A percentile compares a stretch with the other conserved stretches of the same genome.
phyloP scores from a whole-genome alignment of 1,140 invertebrate genomes.

The Neoseiulus cucumeris region DNA sequence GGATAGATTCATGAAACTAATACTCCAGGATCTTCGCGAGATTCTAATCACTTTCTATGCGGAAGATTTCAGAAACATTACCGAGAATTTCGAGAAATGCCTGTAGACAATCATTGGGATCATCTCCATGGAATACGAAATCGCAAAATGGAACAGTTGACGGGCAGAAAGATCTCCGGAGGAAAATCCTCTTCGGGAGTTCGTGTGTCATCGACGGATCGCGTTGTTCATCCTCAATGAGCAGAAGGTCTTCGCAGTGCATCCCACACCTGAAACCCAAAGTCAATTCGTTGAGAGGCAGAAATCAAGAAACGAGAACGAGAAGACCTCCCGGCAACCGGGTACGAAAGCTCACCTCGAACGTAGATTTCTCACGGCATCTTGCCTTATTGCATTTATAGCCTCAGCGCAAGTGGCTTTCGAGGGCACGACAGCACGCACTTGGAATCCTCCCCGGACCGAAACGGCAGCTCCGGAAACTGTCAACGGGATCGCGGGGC shows the following conservation, averaged over 20 bases:
- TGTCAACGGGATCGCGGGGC: background rate
- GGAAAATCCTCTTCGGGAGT: background rate
- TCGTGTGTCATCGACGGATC: background rate
- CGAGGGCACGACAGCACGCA: background rate
- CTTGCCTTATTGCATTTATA: background rate
- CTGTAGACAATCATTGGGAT: background rate
- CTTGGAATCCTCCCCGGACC: background rate
- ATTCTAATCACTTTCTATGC: too few species aligned
- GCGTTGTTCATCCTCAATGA: background rate
- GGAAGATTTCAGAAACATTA: too few species aligned
- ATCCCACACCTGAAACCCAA: background rate
- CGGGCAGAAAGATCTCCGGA: background rate
- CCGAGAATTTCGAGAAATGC: constrained; percentile 7
- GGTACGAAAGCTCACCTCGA: too few species aligned
- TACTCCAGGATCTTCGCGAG: too few species aligned
- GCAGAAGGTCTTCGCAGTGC: background rate
- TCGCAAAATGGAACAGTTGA: background rate
- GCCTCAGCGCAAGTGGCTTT: background rate
- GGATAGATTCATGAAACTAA: too few species aligned
- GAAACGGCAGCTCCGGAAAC: background rate
- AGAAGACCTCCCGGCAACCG: too few species aligned
- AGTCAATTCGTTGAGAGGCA: background rate
- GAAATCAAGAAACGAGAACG: background rate
- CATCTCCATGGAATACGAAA: background rate
- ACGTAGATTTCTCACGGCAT: background rate